These are phyloP conservation scores for Sebastes aleutianus DNA, from an alignment of 2,797 vertebrate species.

Conservation along the genomic window DNA sequence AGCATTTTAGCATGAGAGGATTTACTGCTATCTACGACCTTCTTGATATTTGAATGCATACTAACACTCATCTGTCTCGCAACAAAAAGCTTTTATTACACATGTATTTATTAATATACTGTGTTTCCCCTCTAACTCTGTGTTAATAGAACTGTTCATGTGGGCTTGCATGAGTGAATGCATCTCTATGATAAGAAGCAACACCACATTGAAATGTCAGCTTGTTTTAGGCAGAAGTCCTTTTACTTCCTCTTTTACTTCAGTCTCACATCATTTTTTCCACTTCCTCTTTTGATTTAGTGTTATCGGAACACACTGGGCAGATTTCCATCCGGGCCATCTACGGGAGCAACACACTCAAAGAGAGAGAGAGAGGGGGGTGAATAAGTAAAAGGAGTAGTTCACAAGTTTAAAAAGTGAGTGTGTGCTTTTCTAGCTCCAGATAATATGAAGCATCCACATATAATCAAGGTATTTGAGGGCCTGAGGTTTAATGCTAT, in stretches of 20 bases:
- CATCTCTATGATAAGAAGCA: conserved; percentile 12
- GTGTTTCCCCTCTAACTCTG: background rate
- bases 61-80: background rate
- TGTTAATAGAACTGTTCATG: background rate
- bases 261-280: conserved; percentile 49
- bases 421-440: background rate
- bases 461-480: background rate
- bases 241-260: conserved; percentile 60
- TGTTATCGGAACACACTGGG: conserved; percentile 33
- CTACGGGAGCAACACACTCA: background rate
- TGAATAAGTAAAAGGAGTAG: background rate
- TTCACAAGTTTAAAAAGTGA: background rate
- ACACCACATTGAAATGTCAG: conserved; percentile 51
- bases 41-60: background rate
- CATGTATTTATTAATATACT: background rate
- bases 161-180: conserved; percentile 4
- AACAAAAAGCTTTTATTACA: background rate
- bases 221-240: conserved; percentile 53
- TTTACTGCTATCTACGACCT: background rate
- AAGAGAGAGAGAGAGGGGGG: background rate
- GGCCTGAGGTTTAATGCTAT: background rate
- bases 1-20: conserved; percentile 12
- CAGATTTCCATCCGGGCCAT: conserved; percentile 40
- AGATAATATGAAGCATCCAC: background rate
- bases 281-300: conserved; percentile 66